These are phyloP conservation scores for Isaurus tuberculatus DNA, from an alignment of 92 coral and sea anemone species.

Conservation along the genomic window DNA sequence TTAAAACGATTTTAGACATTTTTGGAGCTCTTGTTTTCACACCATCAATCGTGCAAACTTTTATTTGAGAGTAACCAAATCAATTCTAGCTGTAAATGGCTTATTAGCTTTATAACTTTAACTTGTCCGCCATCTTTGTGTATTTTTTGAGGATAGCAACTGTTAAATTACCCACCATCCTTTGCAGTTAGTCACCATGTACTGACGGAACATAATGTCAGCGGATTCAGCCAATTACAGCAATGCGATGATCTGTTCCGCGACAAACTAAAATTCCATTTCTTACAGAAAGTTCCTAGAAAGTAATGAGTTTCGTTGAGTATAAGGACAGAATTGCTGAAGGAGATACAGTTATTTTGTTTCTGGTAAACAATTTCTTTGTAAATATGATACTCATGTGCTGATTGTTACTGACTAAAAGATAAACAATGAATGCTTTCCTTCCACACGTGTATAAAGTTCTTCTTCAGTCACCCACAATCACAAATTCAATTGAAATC, in stretches of 20 bases:
- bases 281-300: not conserved
- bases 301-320: constrained; percentile 81
- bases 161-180: constrained; percentile 85
- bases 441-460: too few relatives aligned
- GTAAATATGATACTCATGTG: too few relatives aligned
- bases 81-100: not conserved
- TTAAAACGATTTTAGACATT: not conserved
- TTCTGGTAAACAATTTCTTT: constrained; percentile 63
- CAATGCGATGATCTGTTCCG: too few relatives aligned
- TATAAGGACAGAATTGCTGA: constrained; percentile 83
- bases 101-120: not conserved
- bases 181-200: constrained; percentile 76
- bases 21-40: too few relatives aligned
- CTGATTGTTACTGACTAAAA: too few relatives aligned
- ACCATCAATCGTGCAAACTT: not conserved
- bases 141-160: constrained; percentile 88
- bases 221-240: constrained; percentile 53
- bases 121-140: constrained; percentile 75
- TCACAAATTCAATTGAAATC: too few relatives aligned
- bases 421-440: too few relatives aligned
- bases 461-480: too few relatives aligned
- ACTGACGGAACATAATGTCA: constrained; percentile 64
- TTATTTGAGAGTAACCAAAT: not conserved
- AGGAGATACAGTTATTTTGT: constrained; percentile 91
- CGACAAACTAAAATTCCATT: too few relatives aligned